phyloP scores from a whole-genome alignment of 2,113 vertebrate species.

The Eclectus roratus region DNA sequence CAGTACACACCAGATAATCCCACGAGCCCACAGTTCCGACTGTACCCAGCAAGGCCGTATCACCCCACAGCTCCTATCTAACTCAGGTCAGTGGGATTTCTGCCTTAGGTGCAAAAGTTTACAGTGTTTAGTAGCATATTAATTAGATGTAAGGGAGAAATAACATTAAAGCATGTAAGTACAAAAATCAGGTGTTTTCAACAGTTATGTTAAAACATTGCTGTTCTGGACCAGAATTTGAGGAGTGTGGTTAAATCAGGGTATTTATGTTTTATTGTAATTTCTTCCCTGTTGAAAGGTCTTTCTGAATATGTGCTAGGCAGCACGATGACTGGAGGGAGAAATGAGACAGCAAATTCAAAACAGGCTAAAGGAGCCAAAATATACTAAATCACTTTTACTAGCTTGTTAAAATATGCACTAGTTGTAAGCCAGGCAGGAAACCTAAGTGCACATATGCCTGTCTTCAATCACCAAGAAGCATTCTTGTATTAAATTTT shows the following conservation, averaged over 20 bases:
- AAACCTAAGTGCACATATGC: neutral
- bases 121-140: neutral
- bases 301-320: neutral
- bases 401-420: neutral
- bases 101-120: neutral
- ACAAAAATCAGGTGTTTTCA: neutral
- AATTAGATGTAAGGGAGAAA: neutral
- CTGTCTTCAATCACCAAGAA: neutral
- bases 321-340: neutral
- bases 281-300: neutral
- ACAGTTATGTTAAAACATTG: neutral
- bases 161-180: neutral
- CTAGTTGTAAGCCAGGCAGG: neutral
- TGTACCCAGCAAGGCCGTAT: rapidly evolving
- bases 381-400: neutral
- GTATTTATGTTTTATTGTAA: neutral
- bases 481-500: neutral
- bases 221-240: neutral
- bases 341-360: neutral
- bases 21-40: neutral
- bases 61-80: neutral
- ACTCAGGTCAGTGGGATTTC: neutral
- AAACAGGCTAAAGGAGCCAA: neutral
- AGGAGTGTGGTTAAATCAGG: neutral
- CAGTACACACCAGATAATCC: neutral